Percentiles rank a stretch among this genome's conserved stretches.
phyloP scores from a whole-genome alignment of 2,888 invertebrate genomes.

The Drosophila anomelani region DNA sequence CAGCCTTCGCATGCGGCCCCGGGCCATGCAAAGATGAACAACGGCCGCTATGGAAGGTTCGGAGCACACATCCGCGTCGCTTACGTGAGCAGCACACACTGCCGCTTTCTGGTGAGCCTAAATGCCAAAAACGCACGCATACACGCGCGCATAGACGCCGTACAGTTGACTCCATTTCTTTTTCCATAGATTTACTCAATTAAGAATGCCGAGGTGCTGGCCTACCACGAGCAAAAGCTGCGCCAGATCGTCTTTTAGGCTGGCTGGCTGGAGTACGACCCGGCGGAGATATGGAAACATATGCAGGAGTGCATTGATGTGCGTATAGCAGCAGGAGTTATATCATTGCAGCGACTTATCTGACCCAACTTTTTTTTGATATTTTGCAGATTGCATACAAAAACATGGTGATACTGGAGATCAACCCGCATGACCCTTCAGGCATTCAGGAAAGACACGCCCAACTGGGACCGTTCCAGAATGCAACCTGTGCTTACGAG shows the following conservation, averaged over 20 bases:
- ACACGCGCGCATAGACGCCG: slow-evolving; percentile 15
- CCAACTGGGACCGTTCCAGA: slow-evolving; percentile 91
- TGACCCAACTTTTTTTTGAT: neutral
- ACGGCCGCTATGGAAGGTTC: slow-evolving; percentile 87
- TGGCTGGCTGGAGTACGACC: slow-evolving; percentile 99
- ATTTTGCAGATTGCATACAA: slow-evolving; percentile 87
- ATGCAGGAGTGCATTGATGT: slow-evolving; percentile 95
- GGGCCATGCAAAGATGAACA: slow-evolving; percentile 60
- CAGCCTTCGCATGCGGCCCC: slow-evolving; percentile 21
- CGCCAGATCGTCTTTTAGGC: slow-evolving; percentile 91
- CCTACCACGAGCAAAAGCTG: slow-evolving; percentile 92
- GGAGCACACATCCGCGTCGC: slow-evolving; percentile 95
- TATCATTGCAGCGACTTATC: slow-evolving; percentile 56
- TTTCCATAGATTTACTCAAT: slow-evolving; percentile 91
- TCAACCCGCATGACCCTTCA: slow-evolving; percentile 91
- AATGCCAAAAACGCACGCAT: slow-evolving; percentile 23
- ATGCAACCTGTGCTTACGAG: too few species aligned
- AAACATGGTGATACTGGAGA: slow-evolving; percentile 90
- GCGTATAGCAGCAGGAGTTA: slow-evolving; percentile 53
- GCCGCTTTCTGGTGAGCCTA: slow-evolving; percentile 87
- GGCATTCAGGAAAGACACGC: slow-evolving; percentile 93
- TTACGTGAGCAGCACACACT: too few species aligned
- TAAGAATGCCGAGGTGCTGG: slow-evolving; percentile 94
- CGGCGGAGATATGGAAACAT: slow-evolving; percentile 91
- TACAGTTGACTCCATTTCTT: slow-evolving; percentile 62